Evolutionary conservation across 2,797 vertebrate genomes (phyloP).

Genomic region (Austrolebias charrua): DNA sequence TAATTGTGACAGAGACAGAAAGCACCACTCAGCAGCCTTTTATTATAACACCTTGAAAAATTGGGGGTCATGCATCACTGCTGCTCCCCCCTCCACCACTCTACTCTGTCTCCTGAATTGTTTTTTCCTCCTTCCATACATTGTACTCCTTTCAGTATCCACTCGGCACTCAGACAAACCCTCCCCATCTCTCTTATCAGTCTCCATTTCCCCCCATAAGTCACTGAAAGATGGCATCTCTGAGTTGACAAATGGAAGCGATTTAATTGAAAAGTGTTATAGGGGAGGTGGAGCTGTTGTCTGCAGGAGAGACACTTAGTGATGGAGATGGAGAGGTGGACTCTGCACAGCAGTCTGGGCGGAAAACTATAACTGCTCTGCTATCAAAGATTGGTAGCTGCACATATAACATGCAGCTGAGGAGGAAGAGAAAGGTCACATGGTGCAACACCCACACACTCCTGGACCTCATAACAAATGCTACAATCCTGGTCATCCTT

Average conservation of each 20-base stretch:
- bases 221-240: constrained; percentile 66
- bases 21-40: constrained; percentile 68
- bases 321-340: constrained; percentile 44
- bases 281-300: constrained; percentile 43
- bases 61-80: constrained; percentile 68
- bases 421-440: constrained; percentile 4
- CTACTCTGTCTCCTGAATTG: constrained; percentile 46
- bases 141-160: constrained; percentile 56
- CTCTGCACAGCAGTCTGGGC: constrained; percentile 30
- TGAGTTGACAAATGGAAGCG: constrained; percentile 64
- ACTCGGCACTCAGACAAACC: constrained; percentile 32
- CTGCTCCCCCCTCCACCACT: constrained; percentile 36
- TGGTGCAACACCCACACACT: constrained; percentile 17
- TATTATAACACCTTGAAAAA: constrained; percentile 76
- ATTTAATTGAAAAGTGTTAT: constrained; percentile 70
- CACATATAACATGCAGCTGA: constrained; percentile 18
- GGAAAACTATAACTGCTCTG: constrained; percentile 26
- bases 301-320: constrained; percentile 37
- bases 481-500: constrained; percentile 51
- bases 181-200: constrained; percentile 40
- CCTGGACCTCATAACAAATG: constrained; percentile 35
- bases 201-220: constrained; percentile 59
- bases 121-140: constrained; percentile 63
- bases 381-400: constrained; percentile 7
- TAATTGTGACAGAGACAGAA: constrained; percentile 79